phyloP scores from a whole-genome alignment of 2,888 invertebrate genomes.

The Pollenia labialis region DNA sequence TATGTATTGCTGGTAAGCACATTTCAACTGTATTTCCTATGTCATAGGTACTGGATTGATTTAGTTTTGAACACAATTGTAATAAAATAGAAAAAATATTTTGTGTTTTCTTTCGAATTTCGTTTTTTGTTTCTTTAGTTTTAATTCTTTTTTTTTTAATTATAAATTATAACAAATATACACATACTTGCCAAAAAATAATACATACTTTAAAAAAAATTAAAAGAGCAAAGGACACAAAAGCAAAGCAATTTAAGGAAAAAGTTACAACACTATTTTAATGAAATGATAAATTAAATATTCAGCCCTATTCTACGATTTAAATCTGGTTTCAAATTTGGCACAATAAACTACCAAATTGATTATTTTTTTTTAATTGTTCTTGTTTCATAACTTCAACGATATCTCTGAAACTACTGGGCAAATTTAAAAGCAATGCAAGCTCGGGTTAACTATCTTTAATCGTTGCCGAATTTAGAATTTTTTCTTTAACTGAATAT shows the following conservation, averaged over 20 bases:
- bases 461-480: no score
- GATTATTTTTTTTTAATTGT: no score
- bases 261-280: background rate
- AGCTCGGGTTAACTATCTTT: no score
- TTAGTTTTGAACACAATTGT: constrained; percentile 77
- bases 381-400: no score
- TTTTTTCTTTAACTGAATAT: no score
- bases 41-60: constrained; percentile 81
- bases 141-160: constrained; percentile 47
- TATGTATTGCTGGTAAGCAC: constrained; percentile 82
- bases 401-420: no score
- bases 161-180: constrained; percentile 52
- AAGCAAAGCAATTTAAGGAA: background rate
- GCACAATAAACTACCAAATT: no score
- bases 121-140: constrained; percentile 51
- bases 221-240: background rate
- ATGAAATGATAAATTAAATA: background rate
- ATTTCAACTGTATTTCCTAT: constrained; percentile 84
- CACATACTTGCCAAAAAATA: background rate
- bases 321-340: background rate
- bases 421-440: no score
- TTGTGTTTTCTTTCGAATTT: constrained; percentile 73
- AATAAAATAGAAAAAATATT: constrained; percentile 77
- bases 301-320: constrained; percentile 20
- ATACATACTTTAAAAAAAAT: background rate